Evolutionary conservation across 2,113 vertebrate genomes (phyloP).

Genomic region (Podarcis muralis): DNA sequence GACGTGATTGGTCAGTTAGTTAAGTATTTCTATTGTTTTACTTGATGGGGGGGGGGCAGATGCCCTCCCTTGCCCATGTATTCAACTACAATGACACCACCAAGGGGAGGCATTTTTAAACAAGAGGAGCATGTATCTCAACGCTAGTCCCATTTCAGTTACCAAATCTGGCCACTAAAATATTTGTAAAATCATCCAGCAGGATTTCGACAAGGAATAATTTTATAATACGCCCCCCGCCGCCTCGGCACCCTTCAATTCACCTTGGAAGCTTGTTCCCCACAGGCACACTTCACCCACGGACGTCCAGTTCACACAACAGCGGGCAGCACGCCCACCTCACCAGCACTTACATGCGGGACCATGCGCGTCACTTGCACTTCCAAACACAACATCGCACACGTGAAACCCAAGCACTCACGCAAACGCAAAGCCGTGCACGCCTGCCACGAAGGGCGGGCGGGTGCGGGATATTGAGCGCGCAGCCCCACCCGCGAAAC

Average conservation of each 20-base stretch:
- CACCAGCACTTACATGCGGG: neutral
- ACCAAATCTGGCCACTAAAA: neutral
- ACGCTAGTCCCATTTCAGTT: neutral
- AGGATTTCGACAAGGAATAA: neutral
- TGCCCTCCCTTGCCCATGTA: too few species aligned
- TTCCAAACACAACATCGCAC: neutral
- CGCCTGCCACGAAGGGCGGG: too few species aligned
- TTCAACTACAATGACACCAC: neutral
- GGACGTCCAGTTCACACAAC: too few species aligned
- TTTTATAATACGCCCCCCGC: too few species aligned
- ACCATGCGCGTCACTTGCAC: neutral
- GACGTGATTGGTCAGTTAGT: too few species aligned
- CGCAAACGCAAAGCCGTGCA: neutral
- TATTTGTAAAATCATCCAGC: neutral
- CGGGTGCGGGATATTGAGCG: too few species aligned
- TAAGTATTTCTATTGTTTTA: too few species aligned
- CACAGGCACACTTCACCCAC: neutral
- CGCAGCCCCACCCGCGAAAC: too few species aligned
- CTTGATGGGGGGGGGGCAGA: too few species aligned
- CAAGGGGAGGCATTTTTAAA: neutral
- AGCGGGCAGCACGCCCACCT: too few species aligned
- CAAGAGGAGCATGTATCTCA: neutral
- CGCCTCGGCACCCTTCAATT: neutral
- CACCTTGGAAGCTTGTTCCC: neutral
- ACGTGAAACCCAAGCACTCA: neutral